These are phyloP conservation scores for Perca fluviatilis DNA, from an alignment of 2,113 vertebrate species.

Conservation along the genomic window DNA sequence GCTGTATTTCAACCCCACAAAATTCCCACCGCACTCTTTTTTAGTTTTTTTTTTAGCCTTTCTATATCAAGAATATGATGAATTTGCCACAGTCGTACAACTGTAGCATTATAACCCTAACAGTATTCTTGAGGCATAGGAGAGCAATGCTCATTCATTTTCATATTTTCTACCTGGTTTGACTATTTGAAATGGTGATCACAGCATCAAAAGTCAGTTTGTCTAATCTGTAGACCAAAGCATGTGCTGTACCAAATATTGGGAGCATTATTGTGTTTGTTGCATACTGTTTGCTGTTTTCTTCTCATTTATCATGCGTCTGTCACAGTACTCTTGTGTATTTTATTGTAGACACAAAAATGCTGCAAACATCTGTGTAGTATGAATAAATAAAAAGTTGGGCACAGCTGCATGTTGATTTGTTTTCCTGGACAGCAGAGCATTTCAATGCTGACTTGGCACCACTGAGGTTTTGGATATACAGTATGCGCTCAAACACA, in stretches of 20 bases:
- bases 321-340: slow-evolving; percentile 21
- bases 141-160: slow-evolving; percentile 1
- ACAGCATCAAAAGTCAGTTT: neutral
- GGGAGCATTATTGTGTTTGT: slow-evolving; percentile 20
- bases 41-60: neutral
- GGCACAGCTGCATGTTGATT: slow-evolving; percentile 59
- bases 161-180: slow-evolving; percentile 7
- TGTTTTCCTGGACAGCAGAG: slow-evolving; percentile 60
- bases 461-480: slow-evolving; percentile 46
- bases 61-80: slow-evolving; percentile 21
- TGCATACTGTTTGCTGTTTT: slow-evolving; percentile 3
- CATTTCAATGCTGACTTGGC: slow-evolving; percentile 53
- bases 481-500: neutral
- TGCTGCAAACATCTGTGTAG: slow-evolving; percentile 43
- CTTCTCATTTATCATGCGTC: slow-evolving; percentile 26
- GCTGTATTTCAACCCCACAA: slow-evolving; percentile 5
- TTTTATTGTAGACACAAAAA: slow-evolving; percentile 27
- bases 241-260: neutral
- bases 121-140: neutral
- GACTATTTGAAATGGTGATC: slow-evolving; percentile 13
- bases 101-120: neutral
- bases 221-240: neutral
- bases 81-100: neutral
- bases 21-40: neutral
- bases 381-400: slow-evolving; percentile 57